phyloP scores from a whole-genome alignment of 2,113 vertebrate species.

The Tenebrosternarchus preto region DNA sequence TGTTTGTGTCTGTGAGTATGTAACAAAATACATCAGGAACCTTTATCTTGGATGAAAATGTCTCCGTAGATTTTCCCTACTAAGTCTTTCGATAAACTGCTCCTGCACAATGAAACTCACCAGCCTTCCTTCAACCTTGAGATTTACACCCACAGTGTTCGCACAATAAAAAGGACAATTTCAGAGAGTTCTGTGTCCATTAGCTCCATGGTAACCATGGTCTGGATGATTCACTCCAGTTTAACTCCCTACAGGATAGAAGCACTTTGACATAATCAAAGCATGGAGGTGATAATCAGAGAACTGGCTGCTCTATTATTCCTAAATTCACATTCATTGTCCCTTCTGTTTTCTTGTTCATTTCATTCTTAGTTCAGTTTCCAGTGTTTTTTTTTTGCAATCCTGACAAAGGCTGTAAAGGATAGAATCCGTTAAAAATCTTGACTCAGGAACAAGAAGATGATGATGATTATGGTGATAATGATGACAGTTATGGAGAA shows the following conservation, averaged over 20 bases:
- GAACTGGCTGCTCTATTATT: not conserved
- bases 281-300: too few species aligned
- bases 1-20: too few species aligned
- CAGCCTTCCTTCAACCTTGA: conserved; percentile 2
- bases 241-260: not conserved
- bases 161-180: conserved; percentile 30
- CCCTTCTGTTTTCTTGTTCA: not conserved
- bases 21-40: not conserved
- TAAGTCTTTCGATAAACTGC: conserved; percentile 31
- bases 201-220: conserved; percentile 17
- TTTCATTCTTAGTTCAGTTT: not conserved
- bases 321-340: not conserved
- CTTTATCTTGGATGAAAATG: conserved; percentile 29
- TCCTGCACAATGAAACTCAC: conserved; percentile 29
- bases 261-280: conserved; percentile 1
- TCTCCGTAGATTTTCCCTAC: conserved; percentile 13
- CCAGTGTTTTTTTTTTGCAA: not conserved
- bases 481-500: too few species aligned
- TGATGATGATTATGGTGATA: too few species aligned
- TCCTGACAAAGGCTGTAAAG: not conserved
- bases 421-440: not conserved
- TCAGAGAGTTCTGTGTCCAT: conserved; percentile 35
- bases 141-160: conserved; percentile 35
- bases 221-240: conserved; percentile 26
- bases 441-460: too few species aligned